Evolutionary conservation across 1,140 invertebrate genomes (phyloP), one percentile per base, ranked within the genome.

Genomic region (Cyphomyrmex costatus): DNA sequence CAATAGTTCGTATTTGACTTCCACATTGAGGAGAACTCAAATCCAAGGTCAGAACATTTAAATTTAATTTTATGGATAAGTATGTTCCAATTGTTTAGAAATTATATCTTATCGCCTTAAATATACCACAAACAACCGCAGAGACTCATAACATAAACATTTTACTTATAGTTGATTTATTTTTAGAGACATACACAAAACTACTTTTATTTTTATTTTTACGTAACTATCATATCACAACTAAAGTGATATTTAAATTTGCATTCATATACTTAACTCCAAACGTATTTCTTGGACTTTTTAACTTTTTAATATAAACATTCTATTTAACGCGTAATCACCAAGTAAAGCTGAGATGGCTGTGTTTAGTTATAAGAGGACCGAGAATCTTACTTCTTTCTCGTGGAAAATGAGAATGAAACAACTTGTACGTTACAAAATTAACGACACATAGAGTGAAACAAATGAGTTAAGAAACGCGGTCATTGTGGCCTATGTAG

Each of bases 381-480:
- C n/a, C 10, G 2, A 2, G 3, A 70, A 70, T 70, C 24, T 71
- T 10, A 10, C 1, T 49, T 51, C 16, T 30, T 33, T 58, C 27
- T 33, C 30, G 12, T 1, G 5, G 19, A 12, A 42, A 76, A 58
- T 58, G 10, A 58, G 12, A 10, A 27, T 16, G 8, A 60, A 21
- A 33, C 27, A 7, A 1, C 14, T 58, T 14, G 24, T 19, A 21
- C 7, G 14, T 42, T 74, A 24, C 53, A 10, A 24, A n/a, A 36
- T 42, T 58, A 24, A 60, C 30, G n/a, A 56, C 14, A 21, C 14
- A 61, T 21, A n/a, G n/a, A 36, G 6, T 46, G 24, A 78, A 63
- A 78, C 27, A 49, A 60, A 65, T 30, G 60, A 42, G n/a, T 65
- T 46, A 33, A 51, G 24, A 66, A 66, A 66, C 24, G 58, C 33